Evolutionary conservation across 2,797 vertebrate species (phyloP), one percentile per base, ranked within the genome.

Genomic region (Hypotaenidia philippensis): DNA sequence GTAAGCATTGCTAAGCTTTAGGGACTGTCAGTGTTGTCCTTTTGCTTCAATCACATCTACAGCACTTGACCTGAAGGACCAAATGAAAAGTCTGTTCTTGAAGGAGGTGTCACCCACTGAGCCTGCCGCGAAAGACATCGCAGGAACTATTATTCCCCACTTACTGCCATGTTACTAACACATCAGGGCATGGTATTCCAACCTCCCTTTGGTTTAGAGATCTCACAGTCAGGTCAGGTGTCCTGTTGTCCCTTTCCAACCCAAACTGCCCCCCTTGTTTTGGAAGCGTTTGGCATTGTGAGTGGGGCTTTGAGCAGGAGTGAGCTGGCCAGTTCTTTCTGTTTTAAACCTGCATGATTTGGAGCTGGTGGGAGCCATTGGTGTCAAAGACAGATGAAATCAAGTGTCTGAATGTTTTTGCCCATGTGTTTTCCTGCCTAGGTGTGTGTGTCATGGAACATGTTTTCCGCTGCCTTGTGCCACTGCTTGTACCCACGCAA

Each of bases 1-100:
- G 13, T 15, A 61, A 61, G 57, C 53, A 56, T 32, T 85, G 60
- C 44, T 53, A 31, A 85, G 53, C 4, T 4, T 56, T 59, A 65
- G 47, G 32, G 31, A 40, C 59, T 70, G 56, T 34, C 57, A 64
- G 23, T 56, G 66, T 50, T 71, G n/a, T 23, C 74, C 21, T 81
- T 89, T 66, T 60, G 47, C 64, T 93, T 94, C 71, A 63, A 20
- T 40, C 94, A 99, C 98, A 95, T 94, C 95, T 36, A 68, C 91
- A 7, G 94, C 98, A 64, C 97, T 97, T 57, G 98, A 98, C 76
- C 95, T 99, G 92, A 98, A 98, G 90, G 97, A 98, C 34, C 96
- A 98, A 71, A 92, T 98, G 94, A 97, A 95, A 96, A 96, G 75
- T 93, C 95, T 98, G 55, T 83, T 83, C 55, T 49, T 69, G 41